These are phyloP conservation scores for Xiphophorus maculatus DNA, from an alignment of 2,113 vertebrate genomes.

Conservation along the genomic window DNA sequence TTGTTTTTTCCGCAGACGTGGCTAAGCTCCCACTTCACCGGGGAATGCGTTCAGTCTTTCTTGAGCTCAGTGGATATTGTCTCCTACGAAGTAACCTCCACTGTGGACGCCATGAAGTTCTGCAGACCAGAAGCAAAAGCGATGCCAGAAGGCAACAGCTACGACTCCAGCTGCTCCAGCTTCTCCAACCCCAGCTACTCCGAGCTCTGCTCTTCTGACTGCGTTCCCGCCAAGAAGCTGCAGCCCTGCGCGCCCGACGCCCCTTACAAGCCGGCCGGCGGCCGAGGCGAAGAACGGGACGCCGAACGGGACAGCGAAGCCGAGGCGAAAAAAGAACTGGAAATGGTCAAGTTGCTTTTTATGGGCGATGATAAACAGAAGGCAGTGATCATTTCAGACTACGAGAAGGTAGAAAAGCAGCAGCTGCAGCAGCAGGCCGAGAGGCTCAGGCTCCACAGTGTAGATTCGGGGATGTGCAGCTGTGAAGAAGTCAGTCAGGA, in stretches of 20 bases:
- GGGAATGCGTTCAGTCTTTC: slow-evolving; percentile 24
- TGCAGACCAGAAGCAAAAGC: background rate
- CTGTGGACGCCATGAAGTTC: background rate
- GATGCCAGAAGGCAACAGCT: background rate
- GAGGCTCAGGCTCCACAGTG: slow-evolving; percentile 43
- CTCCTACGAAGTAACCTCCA: slow-evolving; percentile 45
- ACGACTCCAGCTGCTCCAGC: slow-evolving; percentile 32
- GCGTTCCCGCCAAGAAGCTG: slow-evolving; percentile 31
- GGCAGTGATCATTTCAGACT: slow-evolving; percentile 45
- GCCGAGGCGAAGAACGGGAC: background rate
- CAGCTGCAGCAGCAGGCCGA: slow-evolving; percentile 33
- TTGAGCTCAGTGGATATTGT: slow-evolving; percentile 24
- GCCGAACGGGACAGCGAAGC: background rate
- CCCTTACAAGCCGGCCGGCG: slow-evolving; percentile 46
- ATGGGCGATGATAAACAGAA: background rate
- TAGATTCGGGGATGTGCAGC: slow-evolving; percentile 66
- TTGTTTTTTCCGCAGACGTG: slow-evolving; percentile 53
- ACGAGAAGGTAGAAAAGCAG: slow-evolving; percentile 53
- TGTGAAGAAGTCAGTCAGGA: slow-evolving; percentile 66
- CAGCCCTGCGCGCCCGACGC: slow-evolving; percentile 40
- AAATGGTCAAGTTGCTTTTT: slow-evolving; percentile 19
- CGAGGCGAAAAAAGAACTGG: background rate
- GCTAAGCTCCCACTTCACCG: slow-evolving; percentile 41
- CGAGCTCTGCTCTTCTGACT: slow-evolving; percentile 18
- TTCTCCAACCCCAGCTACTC: slow-evolving; percentile 75